Conservation (phyloP, 2,113 vertebrate species). For the Heptranchias perlo region DNA sequence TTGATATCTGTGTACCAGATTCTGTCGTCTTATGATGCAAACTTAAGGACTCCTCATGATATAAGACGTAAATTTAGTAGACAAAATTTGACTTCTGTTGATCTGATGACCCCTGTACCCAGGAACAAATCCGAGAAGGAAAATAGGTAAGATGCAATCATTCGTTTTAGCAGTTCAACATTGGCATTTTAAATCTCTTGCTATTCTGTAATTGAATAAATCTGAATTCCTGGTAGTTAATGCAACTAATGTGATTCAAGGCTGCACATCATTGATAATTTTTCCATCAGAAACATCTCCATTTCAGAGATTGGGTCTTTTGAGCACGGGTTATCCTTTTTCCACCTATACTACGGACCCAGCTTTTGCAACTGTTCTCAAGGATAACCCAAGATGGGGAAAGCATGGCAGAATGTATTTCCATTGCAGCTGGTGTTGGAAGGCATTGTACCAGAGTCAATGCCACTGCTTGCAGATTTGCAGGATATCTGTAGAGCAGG, state of each 20-base stretch:
- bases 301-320: background rate
- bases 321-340: background rate
- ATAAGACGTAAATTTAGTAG: background rate
- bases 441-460: background rate
- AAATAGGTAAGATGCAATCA: background rate
- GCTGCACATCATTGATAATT: background rate
- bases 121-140: background rate
- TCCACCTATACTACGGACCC: no score
- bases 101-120: background rate
- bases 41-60: constrained; percentile 6
- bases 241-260: background rate
- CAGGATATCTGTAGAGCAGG: background rate
- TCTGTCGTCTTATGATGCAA: background rate
- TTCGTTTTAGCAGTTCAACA: background rate
- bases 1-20: constrained; percentile 8
- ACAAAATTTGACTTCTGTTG: background rate
- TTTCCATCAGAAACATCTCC: background rate
- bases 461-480: background rate
- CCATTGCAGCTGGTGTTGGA: background rate
- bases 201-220: background rate
- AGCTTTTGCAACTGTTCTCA: background rate
- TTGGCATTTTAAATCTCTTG: background rate
- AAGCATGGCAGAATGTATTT: background rate
- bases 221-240: background rate
- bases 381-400: background rate